Conservation (phyloP, 2,113 vertebrate genomes). For the Melierax canorus region DNA sequence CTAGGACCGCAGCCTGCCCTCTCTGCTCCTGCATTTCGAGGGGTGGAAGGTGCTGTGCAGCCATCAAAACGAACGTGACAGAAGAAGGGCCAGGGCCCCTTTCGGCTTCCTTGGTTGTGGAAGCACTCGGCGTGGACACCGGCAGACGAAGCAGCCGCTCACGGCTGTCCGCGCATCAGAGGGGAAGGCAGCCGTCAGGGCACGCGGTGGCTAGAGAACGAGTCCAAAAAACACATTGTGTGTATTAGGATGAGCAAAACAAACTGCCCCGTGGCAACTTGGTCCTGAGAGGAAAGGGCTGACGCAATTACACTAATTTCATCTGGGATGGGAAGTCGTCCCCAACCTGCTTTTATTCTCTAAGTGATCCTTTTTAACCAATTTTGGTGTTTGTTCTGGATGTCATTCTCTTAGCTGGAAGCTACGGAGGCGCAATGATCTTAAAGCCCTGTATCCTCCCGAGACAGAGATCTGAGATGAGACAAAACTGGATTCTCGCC, state of each 20-base stretch:
- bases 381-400: constrained; percentile 24
- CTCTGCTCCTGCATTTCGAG: neutral
- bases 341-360: constrained; percentile 38
- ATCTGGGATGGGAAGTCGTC: neutral
- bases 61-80: accelerated
- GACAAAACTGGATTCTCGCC: neutral
- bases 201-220: neutral
- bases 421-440: neutral
- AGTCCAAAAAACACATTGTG: neutral
- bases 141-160: neutral
- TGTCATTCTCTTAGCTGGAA: constrained; percentile 38
- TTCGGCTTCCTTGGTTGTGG: neutral
- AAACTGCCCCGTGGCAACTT: neutral
- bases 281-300: neutral
- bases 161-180: neutral
- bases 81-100: neutral
- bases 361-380: constrained; percentile 26
- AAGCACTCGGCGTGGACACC: neutral
- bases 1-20: neutral
- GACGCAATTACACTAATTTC: constrained; percentile 18
- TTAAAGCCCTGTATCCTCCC: neutral
- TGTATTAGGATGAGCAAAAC: neutral
- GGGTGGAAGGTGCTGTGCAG: neutral
- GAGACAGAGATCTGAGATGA: constrained; percentile 13
- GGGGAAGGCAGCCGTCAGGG: neutral